phyloP scores from a whole-genome alignment of 2,113 vertebrate genomes.

The Gulo gulo region DNA sequence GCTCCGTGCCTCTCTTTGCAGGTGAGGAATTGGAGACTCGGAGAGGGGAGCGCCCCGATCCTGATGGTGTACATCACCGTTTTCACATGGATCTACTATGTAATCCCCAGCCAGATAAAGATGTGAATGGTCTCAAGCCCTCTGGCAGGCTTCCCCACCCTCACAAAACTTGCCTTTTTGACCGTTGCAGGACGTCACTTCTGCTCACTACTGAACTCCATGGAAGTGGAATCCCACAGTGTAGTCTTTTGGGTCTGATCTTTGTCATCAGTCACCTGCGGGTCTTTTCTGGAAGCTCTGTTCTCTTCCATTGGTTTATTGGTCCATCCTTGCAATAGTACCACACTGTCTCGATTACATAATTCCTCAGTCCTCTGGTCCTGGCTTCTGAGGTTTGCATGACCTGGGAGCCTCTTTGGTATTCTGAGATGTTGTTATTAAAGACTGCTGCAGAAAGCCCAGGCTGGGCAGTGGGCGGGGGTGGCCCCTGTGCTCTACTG shows the following conservation, averaged over 20 bases:
- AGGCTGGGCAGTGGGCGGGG: background rate
- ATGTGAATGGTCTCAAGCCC: background rate
- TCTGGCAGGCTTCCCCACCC: background rate
- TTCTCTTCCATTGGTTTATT: background rate
- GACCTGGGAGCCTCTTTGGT: background rate
- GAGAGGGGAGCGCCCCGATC: background rate
- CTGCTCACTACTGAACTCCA: background rate
- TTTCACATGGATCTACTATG: accelerated
- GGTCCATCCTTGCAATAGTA: background rate
- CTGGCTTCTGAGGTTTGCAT: background rate
- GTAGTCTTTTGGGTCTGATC: background rate
- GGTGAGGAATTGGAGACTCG: background rate
- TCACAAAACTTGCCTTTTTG: background rate
- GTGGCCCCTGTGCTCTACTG: background rate
- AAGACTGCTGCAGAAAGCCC: background rate
- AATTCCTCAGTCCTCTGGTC: background rate
- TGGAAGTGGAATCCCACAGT: background rate
- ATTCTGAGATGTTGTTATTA: background rate
- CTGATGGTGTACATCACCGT: background rate
- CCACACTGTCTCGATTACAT: background rate
- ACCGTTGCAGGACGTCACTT: background rate
- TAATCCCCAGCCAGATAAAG: background rate
- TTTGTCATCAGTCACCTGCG: background rate
- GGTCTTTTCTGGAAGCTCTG: background rate
- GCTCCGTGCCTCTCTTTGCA: background rate